Conservation (phyloP, 2,888 invertebrate genomes). For the Polyommatus icarus region DNA sequence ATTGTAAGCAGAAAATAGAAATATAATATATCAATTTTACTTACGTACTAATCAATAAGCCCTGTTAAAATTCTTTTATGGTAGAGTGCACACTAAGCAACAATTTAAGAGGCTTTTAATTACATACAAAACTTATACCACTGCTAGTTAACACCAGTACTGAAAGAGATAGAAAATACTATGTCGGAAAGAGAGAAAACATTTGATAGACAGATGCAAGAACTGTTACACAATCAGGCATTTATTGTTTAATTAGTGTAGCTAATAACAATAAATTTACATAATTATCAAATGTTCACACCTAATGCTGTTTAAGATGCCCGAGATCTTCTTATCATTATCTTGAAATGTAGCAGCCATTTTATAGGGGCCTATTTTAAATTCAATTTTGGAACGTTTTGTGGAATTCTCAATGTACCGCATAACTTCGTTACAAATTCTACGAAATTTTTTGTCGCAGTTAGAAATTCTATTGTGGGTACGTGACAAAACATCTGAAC, state of each 20-base stretch:
- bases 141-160: neutral
- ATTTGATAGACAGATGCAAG: constrained; percentile 23
- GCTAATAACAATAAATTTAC: constrained; percentile 33
- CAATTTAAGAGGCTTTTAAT: neutral
- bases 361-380: constrained; percentile 7
- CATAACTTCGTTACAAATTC: neutral
- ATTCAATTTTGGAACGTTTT: neutral
- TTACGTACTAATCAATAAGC: neutral
- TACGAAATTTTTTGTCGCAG: constrained; percentile 36
- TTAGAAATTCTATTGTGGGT: constrained; percentile 50
- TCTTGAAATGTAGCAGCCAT: neutral
- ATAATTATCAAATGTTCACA: constrained; percentile 32
- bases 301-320: neutral
- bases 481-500: constrained; percentile 68
- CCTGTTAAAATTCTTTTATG: neutral
- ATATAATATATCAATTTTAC: neutral
- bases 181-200: neutral
- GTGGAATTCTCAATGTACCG: neutral
- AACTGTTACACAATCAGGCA: constrained; percentile 20
- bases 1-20: neutral
- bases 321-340: constrained; percentile 4
- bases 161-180: neutral
- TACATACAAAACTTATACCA: neutral
- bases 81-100: neutral
- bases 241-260: constrained; percentile 31